These are phyloP conservation scores for Tetramorium parvispinum DNA, from an alignment of 1,140 invertebrate species.

Conservation along the genomic window DNA sequence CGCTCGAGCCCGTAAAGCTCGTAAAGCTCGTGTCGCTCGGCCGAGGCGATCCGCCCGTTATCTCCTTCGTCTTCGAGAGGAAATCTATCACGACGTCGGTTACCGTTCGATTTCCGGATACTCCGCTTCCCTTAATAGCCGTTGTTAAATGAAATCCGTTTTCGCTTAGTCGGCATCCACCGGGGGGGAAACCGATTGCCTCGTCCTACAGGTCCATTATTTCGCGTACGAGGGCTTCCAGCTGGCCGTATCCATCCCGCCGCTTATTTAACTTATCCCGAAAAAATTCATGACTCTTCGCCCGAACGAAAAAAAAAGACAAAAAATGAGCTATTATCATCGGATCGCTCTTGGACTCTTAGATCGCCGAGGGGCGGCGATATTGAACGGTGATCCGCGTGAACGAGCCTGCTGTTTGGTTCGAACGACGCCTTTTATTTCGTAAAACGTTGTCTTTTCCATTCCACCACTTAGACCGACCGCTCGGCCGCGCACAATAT, in stretches of 20 bases:
- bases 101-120: constrained; percentile 37
- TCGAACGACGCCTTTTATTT: constrained; percentile 3
- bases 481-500: constrained; percentile 12
- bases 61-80: background rate
- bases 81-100: constrained; percentile 12
- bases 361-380: background rate
- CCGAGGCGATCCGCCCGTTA: background rate
- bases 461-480: constrained; percentile 13
- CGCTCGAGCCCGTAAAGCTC: constrained; percentile 8
- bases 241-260: background rate
- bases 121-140: constrained; percentile 15
- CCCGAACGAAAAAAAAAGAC: too few relatives aligned
- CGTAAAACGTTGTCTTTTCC: constrained; percentile 25
- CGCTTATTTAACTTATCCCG: background rate
- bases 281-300: background rate
- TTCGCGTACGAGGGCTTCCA: background rate
- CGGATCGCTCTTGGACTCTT: background rate
- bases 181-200: background rate
- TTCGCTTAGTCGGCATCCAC: background rate
- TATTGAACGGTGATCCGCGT: background rate
- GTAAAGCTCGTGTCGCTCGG: background rate
- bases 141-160: constrained; percentile 33
- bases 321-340: background rate
- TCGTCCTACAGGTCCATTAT: background rate
- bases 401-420: background rate